Evolutionary conservation across 2,797 vertebrate species (phyloP).

Genomic region (Chelon auratus): DNA sequence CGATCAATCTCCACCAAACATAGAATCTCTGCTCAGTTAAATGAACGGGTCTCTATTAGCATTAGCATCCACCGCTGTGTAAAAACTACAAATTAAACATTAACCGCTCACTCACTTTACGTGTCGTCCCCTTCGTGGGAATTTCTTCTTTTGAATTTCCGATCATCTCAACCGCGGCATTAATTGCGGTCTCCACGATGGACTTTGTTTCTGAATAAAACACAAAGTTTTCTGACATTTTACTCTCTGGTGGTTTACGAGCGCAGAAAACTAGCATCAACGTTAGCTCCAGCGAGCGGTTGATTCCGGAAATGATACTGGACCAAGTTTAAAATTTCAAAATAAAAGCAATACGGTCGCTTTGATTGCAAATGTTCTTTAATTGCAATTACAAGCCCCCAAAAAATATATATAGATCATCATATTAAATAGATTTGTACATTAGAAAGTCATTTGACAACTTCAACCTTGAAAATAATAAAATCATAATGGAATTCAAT

Average conservation of each 20-base stretch:
- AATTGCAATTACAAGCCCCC: constrained; percentile 15
- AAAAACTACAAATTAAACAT: neutral
- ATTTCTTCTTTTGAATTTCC: neutral
- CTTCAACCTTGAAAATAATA: constrained; percentile 31
- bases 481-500: neutral
- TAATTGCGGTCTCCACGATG: constrained; percentile 56
- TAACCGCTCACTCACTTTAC: constrained; percentile 37
- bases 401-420: constrained; percentile 7
- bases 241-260: neutral
- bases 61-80: neutral
- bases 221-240: constrained; percentile 40
- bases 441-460: neutral
- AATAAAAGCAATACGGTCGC: constrained; percentile 44
- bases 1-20: constrained; percentile 17
- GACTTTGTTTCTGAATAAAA: constrained; percentile 54
- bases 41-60: too few relatives aligned
- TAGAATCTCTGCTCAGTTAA: too few relatives aligned
- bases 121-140: neutral
- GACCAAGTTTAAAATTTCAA: constrained; percentile 32
- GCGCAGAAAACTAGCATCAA: too few relatives aligned
- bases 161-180: constrained; percentile 9
- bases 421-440: neutral
- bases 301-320: constrained; percentile 40
- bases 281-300: neutral
- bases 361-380: constrained; percentile 31